Evolutionary conservation across 2,888 invertebrate species (phyloP).

Genomic region (Adineta ricciae): DNA sequence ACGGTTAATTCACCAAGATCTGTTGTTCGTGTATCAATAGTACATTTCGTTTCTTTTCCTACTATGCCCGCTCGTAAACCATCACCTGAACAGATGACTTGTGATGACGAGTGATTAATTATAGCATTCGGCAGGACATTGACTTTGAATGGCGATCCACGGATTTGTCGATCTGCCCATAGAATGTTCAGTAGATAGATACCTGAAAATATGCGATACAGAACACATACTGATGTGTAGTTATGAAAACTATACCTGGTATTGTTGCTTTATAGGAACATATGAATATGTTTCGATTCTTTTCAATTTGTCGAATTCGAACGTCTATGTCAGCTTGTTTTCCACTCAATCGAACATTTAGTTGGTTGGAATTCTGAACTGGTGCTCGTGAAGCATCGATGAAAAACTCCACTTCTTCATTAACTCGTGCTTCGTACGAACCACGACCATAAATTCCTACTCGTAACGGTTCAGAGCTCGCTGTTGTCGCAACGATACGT

Average conservation of each 20-base stretch:
- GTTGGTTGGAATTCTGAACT: constrained; percentile 51
- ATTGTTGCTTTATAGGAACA: constrained; percentile 78
- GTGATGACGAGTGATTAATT: constrained; percentile 41
- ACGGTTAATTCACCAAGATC: constrained; percentile 83
- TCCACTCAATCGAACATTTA: constrained; percentile 63
- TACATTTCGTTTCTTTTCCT: constrained; percentile 86
- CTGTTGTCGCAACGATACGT: constrained; percentile 45
- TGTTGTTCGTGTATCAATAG: constrained; percentile 89
- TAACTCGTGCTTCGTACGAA: constrained; percentile 76
- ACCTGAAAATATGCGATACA: constrained; percentile 35
- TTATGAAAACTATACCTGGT: constrained; percentile 40
- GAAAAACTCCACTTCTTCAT: constrained; percentile 81
- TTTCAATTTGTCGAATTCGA: constrained; percentile 66
- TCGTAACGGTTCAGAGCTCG: constrained; percentile 44
- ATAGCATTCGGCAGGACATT: constrained; percentile 37
- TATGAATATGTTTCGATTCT: constrained; percentile 65
- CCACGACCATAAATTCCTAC: constrained; percentile 70
- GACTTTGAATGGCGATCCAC: constrained; percentile 67
- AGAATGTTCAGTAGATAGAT: constrained; percentile 71
- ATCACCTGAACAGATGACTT: constrained; percentile 72
- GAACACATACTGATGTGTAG: neutral
- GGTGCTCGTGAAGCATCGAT: constrained; percentile 67
- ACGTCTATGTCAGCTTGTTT: constrained; percentile 69
- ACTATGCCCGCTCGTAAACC: constrained; percentile 84
- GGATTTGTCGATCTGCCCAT: constrained; percentile 72